Evolutionary conservation across 2,797 vertebrate species (phyloP).

Genomic region (Acestrorhynchus altus): DNA sequence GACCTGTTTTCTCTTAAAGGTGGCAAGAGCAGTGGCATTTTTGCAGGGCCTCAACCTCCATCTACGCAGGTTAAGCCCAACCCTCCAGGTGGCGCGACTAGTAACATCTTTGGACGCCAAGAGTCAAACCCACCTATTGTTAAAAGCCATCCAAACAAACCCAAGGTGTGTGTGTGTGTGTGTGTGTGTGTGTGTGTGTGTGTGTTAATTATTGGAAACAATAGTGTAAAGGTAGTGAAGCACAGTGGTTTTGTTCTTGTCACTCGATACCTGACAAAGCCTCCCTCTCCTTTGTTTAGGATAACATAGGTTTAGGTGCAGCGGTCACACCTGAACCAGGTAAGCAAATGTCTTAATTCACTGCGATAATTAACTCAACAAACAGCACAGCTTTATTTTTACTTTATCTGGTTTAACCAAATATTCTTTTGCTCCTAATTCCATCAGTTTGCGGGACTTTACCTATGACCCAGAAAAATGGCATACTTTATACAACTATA

Average conservation of each 20-base stretch:
- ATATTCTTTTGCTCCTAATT: too few species aligned
- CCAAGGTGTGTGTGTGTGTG: constrained; percentile 77
- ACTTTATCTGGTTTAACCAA: too few species aligned
- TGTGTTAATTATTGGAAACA: background rate
- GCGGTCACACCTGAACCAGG: constrained; percentile 69
- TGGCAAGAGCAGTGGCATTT: constrained; percentile 95
- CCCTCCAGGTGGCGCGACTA: constrained; percentile 81
- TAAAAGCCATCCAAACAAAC: constrained; percentile 89
- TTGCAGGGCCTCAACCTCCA: constrained; percentile 77
- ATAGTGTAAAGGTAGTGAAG: background rate
- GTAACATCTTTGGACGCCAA: constrained; percentile 84
- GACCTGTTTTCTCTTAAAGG: constrained; percentile 72
- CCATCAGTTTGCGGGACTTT: too few species aligned
- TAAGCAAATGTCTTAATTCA: constrained; percentile 52
- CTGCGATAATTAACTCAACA: background rate
- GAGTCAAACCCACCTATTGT: constrained; percentile 67
- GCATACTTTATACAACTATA: too few species aligned
- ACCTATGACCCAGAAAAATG: too few species aligned
- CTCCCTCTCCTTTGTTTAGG: constrained; percentile 60
- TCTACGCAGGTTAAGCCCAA: constrained; percentile 73
- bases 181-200: too few species aligned
- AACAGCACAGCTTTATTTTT: too few species aligned
- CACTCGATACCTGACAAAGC: background rate
- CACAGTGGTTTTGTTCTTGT: background rate
- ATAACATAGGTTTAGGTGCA: constrained; percentile 70